Conservation (phyloP, 2,888 invertebrate genomes). For the Drosophila affinis region DNA sequence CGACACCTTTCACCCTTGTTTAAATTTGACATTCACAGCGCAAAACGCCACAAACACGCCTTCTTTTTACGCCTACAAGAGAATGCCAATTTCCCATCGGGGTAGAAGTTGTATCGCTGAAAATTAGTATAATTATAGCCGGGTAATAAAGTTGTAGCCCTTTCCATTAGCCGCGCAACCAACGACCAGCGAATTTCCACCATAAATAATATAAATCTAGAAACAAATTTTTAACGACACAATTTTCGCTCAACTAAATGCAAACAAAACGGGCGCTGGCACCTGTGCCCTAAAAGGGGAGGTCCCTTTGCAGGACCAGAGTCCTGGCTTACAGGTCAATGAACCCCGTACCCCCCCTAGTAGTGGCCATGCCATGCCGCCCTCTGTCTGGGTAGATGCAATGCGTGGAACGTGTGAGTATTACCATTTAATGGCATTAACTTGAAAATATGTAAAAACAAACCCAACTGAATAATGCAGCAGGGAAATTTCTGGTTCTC, state of each 20-base stretch:
- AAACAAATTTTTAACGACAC: slow-evolving; percentile 61
- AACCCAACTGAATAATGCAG: slow-evolving; percentile 38
- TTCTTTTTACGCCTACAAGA: no score
- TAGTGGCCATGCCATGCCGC: no score
- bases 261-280: slow-evolving; percentile 39
- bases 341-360: slow-evolving; percentile 3
- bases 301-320: background rate
- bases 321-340: slow-evolving; percentile 25
- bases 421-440: slow-evolving; percentile 70
- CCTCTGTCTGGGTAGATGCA: background rate
- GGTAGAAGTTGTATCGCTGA: background rate
- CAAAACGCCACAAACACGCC: no score
- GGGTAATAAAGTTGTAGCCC: background rate
- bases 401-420: slow-evolving; percentile 60
- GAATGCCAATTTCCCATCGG: no score
- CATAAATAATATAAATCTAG: slow-evolving; percentile 59
- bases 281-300: slow-evolving; percentile 12
- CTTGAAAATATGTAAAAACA: slow-evolving; percentile 58
- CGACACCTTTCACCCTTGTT: no score
- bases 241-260: slow-evolving; percentile 56
- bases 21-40: no score
- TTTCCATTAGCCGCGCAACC: background rate
- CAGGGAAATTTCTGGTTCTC: slow-evolving; percentile 14
- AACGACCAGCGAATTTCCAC: background rate
- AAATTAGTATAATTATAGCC: background rate